Base-by-base conservation (phyloP, 1,140 invertebrate species). In the Phenacoccus solenopsis region DNA sequence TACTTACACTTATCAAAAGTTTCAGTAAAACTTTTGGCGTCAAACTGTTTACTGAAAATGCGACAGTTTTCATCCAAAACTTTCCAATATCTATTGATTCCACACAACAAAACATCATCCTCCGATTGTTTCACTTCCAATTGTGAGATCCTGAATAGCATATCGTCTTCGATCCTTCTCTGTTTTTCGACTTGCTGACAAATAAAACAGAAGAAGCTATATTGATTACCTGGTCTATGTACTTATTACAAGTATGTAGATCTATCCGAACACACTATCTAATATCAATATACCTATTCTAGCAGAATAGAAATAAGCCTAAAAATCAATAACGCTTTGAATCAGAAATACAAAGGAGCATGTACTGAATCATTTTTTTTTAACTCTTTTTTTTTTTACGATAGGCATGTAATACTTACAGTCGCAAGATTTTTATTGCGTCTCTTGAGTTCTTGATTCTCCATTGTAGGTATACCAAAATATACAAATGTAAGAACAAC, bases 21-120 rank as follows among this genome's bases (percentile, higher is more conserved):
- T 81, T 98, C 94, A 84, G 97, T 94, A 25, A 93, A 91, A 56
- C 93, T 96, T 80, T 98, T 94, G 10, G 94, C 93, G 85, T 98
- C 95, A 84, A 98, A 98, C 75, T 95, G 83, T 78, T 98, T 94
- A 70, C 98, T 80, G 28, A 98, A 78, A 32, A 98, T 88, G 74
- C 96, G 81, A 72, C 98, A 93, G 80, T 98, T 95, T 83, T 98
- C 96, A 83, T 98, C 95, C 10, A 96, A 81, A 77, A 94, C 89
- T 82, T 95, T 98, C 95, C 96, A 98, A 79, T 98, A 97, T 72
- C 96, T 84, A 82, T 98, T 98, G 7, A 99, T 93, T 71, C 98
- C 94, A 83, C 95, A 97, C 5, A 98, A 81, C 12, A 98, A 94
- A 72, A 94, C 93, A 85, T 99, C 96, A 80, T 98, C 96, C 79